phyloP scores from a whole-genome alignment of 1,140 invertebrate genomes.

The Macrosteles quadrilineatus region DNA sequence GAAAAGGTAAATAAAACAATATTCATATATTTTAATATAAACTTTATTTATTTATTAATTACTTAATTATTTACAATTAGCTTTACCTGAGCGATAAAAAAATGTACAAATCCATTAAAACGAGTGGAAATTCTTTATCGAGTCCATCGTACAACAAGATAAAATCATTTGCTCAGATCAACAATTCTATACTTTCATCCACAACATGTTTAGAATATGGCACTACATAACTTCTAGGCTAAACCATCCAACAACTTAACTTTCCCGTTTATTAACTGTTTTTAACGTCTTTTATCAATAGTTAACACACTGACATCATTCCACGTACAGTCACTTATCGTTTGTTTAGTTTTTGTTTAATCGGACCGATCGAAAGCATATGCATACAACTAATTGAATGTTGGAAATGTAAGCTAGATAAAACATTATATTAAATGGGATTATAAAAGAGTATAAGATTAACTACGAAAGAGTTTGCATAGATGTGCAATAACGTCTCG shows the following conservation, averaged over 20 bases:
- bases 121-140: neutral
- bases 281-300: too few species aligned
- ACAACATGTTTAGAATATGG: slow-evolving; percentile 14
- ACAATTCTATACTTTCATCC: neutral
- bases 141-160: neutral
- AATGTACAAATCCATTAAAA: slow-evolving; percentile 12
- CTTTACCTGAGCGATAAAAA: slow-evolving; percentile 14
- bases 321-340: too few species aligned
- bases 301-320: too few species aligned
- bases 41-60: slow-evolving; percentile 11
- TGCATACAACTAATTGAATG: neutral
- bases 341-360: too few species aligned
- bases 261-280: too few species aligned
- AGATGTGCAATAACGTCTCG: too few species aligned
- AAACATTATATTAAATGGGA: slow-evolving; percentile 11
- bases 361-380: too few species aligned
- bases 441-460: slow-evolving; percentile 4
- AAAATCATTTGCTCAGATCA: neutral
- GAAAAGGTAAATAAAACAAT: neutral
- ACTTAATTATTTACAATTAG: slow-evolving; percentile 4
- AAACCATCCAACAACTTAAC: neutral
- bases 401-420: slow-evolving; percentile 8
- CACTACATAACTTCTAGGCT: slow-evolving; percentile 4
- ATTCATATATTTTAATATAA: neutral
- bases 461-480: neutral